Evolutionary conservation across 2,113 vertebrate species (phyloP).

Genomic region (Ictalurus furcatus): DNA sequence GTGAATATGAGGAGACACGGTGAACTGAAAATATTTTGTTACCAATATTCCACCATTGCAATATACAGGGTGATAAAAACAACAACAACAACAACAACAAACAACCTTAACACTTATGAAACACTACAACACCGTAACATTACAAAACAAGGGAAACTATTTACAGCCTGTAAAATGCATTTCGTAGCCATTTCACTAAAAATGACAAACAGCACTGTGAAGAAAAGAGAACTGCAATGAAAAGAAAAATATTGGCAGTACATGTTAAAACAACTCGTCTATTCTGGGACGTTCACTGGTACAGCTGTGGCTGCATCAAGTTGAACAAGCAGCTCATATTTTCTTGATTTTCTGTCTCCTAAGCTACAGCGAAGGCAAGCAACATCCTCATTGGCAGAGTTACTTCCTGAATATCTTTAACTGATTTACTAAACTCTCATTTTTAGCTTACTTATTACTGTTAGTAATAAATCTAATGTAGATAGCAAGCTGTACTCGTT

Average conservation of each 20-base stretch:
- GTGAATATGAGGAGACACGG: neutral
- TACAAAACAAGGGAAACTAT: neutral
- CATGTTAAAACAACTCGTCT: neutral
- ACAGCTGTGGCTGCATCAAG: neutral
- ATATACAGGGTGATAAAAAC: too few species aligned
- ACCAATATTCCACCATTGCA: neutral
- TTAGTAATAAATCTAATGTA: neutral
- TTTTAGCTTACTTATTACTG: neutral
- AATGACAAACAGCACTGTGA: neutral
- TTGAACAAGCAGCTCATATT: neutral
- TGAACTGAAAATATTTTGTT: neutral
- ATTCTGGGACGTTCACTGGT: neutral
- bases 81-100: too few species aligned
- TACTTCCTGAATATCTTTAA: neutral
- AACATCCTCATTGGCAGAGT: neutral
- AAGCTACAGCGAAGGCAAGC: neutral
- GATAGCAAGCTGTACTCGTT: neutral
- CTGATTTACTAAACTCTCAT: neutral
- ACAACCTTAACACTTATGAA: too few species aligned
- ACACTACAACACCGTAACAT: neutral
- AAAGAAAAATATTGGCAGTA: neutral
- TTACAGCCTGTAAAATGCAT: neutral
- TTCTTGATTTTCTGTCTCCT: neutral
- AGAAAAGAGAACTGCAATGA: neutral
- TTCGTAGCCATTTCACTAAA: neutral